Evolutionary conservation across 1,140 invertebrate genomes (phyloP).

Genomic region (Papilio machaon): DNA sequence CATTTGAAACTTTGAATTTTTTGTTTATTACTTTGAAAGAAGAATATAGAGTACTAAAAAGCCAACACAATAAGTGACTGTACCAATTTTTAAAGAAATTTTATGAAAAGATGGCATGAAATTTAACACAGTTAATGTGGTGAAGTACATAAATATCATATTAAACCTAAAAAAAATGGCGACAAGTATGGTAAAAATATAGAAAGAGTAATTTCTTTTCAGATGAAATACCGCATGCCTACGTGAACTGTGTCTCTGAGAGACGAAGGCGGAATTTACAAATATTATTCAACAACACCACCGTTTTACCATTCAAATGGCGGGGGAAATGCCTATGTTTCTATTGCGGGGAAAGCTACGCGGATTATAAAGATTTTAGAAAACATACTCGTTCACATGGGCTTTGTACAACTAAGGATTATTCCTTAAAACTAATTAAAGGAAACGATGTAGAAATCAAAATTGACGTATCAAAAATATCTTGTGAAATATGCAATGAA

Average conservation of each 20-base stretch:
- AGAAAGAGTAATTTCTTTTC: slow-evolving; percentile 72
- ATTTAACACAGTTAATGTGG: too few relatives aligned
- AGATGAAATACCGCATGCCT: slow-evolving; percentile 62
- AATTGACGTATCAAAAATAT: slow-evolving; percentile 67
- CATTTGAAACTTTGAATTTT: slow-evolving; percentile 54
- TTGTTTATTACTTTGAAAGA: too few relatives aligned
- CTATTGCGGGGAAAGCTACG: slow-evolving; percentile 64
- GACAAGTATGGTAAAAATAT: slow-evolving; percentile 47
- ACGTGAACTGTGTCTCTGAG: slow-evolving; percentile 61
- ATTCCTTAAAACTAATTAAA: slow-evolving; percentile 62
- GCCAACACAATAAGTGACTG: too few relatives aligned
- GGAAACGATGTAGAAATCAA: slow-evolving; percentile 64
- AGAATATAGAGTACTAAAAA: too few relatives aligned
- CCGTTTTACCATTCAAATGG: slow-evolving; percentile 76
- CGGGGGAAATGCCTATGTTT: slow-evolving; percentile 66
- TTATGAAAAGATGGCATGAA: too few relatives aligned
- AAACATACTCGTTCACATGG: slow-evolving; percentile 69
- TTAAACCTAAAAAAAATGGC: not conserved
- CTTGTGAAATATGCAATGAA: slow-evolving; percentile 65
- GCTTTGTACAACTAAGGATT: slow-evolving; percentile 56
- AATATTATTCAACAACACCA: slow-evolving; percentile 73
- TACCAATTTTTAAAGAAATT: too few relatives aligned
- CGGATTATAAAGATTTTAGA: slow-evolving; percentile 60
- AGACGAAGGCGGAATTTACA: slow-evolving; percentile 67
- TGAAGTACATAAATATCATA: not conserved